Base-by-base conservation (phyloP, 1,140 invertebrate genomes). In the Plectrocnemia conspersa region DNA sequence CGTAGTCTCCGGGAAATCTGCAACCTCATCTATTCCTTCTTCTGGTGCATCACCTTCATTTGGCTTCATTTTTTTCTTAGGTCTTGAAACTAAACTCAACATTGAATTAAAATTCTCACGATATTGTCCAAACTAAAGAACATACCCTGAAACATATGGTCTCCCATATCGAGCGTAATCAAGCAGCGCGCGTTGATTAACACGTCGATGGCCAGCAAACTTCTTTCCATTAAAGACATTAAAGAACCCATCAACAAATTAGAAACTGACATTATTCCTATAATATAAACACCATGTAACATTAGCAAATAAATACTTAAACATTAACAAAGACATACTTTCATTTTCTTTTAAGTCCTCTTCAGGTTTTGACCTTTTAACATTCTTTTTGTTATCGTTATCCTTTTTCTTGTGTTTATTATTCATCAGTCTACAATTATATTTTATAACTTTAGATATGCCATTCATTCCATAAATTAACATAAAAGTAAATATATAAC, bases 81-180 rank as follows among this genome's bases (percentile, higher is more conserved):
- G 19, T 24, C 22, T 35, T 42, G 11, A 33, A 33, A 52, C 18
- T 24, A 42, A 9, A 41, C 49, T 33, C 4, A n/a, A 6, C 21
- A 10, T 32, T 36, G 38, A 7, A 47, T 4, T 6, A 27, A 47
- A 10, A 25, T 46, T 15, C 15, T 40, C 7, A 10, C 15, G 15
- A 40, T 11, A 6, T 10, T 9, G 15, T 6, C 36, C 16, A 11
- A 13, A 33, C 7, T 29, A 13, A 21, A 4, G 38, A 35, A 27
- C 46, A 19, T 27, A 60, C 58, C 35, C 36, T 49, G 42, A 44
- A 56, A 56, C 58, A 60, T 60, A 44, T 48, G 54, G 5, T 41
- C 27, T 22, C 36, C 18, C 44, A 56, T 44, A 33, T 60, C 58
- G 15, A 60, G 7, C 3, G 54, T 53, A 24, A 60, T 41, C 41